Base-by-base conservation (phyloP, 2,113 vertebrate species). In the Chionomys nivalis region DNA sequence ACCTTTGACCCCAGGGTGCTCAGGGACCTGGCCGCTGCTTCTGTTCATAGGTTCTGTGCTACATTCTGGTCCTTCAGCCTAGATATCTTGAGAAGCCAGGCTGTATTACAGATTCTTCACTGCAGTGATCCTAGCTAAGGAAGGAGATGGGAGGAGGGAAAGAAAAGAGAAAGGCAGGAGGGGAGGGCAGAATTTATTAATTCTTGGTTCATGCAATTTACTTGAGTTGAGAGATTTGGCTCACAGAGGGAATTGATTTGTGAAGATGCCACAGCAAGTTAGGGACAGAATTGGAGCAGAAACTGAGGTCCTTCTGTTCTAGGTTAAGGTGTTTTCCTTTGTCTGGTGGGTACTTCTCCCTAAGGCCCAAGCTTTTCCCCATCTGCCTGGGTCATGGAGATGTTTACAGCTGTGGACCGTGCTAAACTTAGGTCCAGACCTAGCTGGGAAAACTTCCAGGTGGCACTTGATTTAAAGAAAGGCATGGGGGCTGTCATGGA, bases 1-100 rank as follows among this genome's bases (percentile, higher is more conserved):
- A 66, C 42, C 87, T 96, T 79, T 88, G 90, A 93, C 91, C 85
- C 81, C 28, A n/a, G 36, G 85, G 47, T 65, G 63, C 36, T 47
- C 42, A 33, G 49, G 17, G 58, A 83, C 86, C 23, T 47, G 85
- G 33, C 36, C 36, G 12, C 19, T 8, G 6, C 66, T 24, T 68
- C 33, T 3, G 12, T 36, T n/a, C 49, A 47, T 23, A 23, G 28
- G 23, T 13, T 78, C 92, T 39, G 33, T 16, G 63, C 83, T 66
- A 36, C 4, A 26, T 23, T 63, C 58, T 36, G 26, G 17, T 39
- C 44, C 79, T 82, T 91, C 3, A 1, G 77, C 55, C 44, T 90
- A 68, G 44, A 36, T 58, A 21, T 58, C 49, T n/a, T 1, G 42
- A 31, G 73, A 95, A 89, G 68, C 11, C 81, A 36, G 72, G 33